Percentiles rank a stretch among this genome's conserved stretches.
phyloP scores from a whole-genome alignment of 2,888 invertebrate genomes.

The Spilosoma lubricipeda region DNA sequence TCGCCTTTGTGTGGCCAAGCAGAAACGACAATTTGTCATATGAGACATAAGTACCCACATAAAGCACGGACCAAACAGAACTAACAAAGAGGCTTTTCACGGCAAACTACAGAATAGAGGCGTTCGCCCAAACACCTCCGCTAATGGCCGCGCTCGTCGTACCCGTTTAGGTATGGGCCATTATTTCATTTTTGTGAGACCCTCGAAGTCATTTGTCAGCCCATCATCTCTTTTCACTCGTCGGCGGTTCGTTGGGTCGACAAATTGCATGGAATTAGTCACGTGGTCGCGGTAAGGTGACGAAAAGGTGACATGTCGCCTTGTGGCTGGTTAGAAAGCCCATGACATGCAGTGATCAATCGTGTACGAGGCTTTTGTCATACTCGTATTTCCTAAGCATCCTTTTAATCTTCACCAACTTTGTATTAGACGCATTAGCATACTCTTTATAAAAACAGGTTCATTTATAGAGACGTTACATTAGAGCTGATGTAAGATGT shows the following conservation, averaged over 20 bases:
- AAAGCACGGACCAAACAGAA: constrained; percentile 82
- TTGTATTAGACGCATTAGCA: constrained; percentile 67
- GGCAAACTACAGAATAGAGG: constrained; percentile 82
- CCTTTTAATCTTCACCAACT: constrained; percentile 62
- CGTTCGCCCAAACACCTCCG: constrained; percentile 85
- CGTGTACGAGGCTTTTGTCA: constrained; percentile 74
- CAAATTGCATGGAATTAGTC: constrained; percentile 85
- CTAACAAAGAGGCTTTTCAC: constrained; percentile 84
- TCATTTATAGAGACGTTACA: constrained; percentile 19
- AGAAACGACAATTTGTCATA: constrained; percentile 81
- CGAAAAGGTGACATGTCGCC: constrained; percentile 84
- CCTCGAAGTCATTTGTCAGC: constrained; percentile 84
- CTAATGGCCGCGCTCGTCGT: constrained; percentile 81
- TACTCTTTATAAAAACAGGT: constrained; percentile 51
- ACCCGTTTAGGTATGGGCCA: constrained; percentile 82
- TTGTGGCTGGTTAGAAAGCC: constrained; percentile 63
- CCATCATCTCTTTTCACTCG: constrained; percentile 84
- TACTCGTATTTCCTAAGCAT: constrained; percentile 69
- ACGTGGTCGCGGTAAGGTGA: constrained; percentile 83
- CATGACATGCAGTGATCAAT: constrained; percentile 77
- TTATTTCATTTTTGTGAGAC: constrained; percentile 85
- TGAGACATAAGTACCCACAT: constrained; percentile 80
- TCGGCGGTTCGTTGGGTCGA: constrained; percentile 78
- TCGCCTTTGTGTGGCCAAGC: constrained; percentile 69
- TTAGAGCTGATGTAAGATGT: constrained; percentile 4